Conservation (phyloP, 2,888 invertebrate genomes). For the Disparrhopalites patrizii region DNA sequence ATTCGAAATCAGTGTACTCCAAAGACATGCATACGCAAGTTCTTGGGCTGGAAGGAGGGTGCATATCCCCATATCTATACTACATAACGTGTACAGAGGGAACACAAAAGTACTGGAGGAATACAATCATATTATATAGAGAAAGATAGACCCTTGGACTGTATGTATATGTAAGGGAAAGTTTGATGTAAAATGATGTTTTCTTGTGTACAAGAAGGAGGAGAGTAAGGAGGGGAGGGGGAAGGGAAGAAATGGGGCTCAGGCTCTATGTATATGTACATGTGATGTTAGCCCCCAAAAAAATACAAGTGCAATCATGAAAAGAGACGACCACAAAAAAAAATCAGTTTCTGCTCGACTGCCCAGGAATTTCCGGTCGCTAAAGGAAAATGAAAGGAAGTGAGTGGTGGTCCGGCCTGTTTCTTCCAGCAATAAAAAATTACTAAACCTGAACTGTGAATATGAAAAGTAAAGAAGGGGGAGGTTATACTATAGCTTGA, state of each 20-base stretch:
- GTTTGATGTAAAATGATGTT: constrained; percentile 12
- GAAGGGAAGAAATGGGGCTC: no score
- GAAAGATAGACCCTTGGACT: neutral
- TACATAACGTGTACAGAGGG: no score
- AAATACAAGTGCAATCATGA: constrained; percentile 26
- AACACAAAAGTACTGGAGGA: no score
- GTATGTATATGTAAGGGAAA: no score
- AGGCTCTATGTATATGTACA: no score
- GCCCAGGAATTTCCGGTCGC: constrained; percentile 47
- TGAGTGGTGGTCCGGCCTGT: constrained; percentile 32
- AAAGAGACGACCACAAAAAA: constrained; percentile 33
- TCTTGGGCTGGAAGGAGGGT: neutral
- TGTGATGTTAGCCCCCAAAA: constrained; percentile 23
- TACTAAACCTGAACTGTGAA: constrained; percentile 27
- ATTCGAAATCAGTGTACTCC: neutral
- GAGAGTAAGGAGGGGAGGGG: no score
- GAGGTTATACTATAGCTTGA: no score
- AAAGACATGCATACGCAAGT: neutral
- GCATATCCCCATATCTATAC: neutral
- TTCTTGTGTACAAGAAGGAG: constrained; percentile 25
- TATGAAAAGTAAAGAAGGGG: constrained; percentile 14
- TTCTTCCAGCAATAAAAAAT: constrained; percentile 27
- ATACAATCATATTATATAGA: no score
- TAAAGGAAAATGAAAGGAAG: constrained; percentile 47
- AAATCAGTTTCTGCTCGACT: constrained; percentile 45